Base-by-base conservation (phyloP, 2,797 vertebrate genomes). In the Fratercula arctica region DNA sequence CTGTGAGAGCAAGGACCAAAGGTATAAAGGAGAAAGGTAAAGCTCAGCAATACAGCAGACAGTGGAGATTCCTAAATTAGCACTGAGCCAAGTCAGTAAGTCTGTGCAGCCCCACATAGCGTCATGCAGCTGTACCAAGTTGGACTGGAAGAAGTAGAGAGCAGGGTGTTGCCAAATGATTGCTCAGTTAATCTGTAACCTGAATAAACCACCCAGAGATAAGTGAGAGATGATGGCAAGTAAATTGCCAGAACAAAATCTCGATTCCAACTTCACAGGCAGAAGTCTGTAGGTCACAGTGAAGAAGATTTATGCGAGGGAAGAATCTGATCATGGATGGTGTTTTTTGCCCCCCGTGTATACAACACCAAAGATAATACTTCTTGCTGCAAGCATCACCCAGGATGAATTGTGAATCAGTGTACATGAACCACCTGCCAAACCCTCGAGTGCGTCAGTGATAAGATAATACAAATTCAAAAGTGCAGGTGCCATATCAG, bases 351-450 rank as follows among this genome's bases (percentile, higher is more conserved):
- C n/a, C 43, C 35, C 3, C 3, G 0, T 6, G 16, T 18, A 16
- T 10, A 13, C 1, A 10, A 37, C 59, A 83, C 8, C 33, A 57
- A 29, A 60, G 53, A 37, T 33, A 85, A 79, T 4, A 17, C 10
- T 25, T 69, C 73, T 48, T 46, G 31, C 82, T 93, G 88, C 72
- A n/a, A 5, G 10, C 33, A 83, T 93, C 85, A 72, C 43, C 46
- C 54, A 46, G 69, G 56, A 46, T 66, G 68, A 80, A 66, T 51
- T 69, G 75, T 72, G 72, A 87, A 72, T 35, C 84, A 53, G 72
- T 16, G 45, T 6, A 51, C 33, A 16, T 75, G 81, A 95, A 75
- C 92, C 92, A 95, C 46, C 79, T 95, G 89, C 94, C 93, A 96
- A 95, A 67, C 75, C 46, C 81, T 87, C 1, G 4, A 28, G 43